A percentile compares a stretch with the other conserved stretches of the same genome.
Conservation (phyloP, 2,797 vertebrate species). For the Cirrhinus molitorella region DNA sequence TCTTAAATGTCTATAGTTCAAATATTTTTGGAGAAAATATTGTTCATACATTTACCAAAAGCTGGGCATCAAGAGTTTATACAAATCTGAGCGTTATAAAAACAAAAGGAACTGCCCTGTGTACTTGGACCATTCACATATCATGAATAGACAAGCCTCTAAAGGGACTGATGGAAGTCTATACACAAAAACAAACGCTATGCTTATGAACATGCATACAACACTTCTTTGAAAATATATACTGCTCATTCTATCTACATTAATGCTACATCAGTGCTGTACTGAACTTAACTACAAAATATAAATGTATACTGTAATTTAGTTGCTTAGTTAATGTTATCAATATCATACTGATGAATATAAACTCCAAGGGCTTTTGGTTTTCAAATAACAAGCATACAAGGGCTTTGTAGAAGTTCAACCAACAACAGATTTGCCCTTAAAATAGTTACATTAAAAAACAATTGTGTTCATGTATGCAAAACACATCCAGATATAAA, state of each 20-base stretch:
- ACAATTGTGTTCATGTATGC: conserved; percentile 41
- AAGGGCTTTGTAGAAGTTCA: conserved; percentile 80
- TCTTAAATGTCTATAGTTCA: conserved; percentile 44
- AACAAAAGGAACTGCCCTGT: conserved; percentile 24
- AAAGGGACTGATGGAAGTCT: conserved; percentile 21
- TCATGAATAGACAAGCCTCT: neutral
- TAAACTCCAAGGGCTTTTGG: conserved; percentile 77
- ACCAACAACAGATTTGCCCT: conserved; percentile 58
- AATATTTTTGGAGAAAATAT: conserved; percentile 45
- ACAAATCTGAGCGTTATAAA: neutral
- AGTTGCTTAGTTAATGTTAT: conserved; percentile 54
- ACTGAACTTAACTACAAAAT: conserved; percentile 54
- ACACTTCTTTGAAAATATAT: conserved; percentile 16
- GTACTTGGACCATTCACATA: conserved; percentile 26
- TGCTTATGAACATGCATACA: conserved; percentile 31
- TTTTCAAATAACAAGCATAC: conserved; percentile 79
- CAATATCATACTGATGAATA: conserved; percentile 29
- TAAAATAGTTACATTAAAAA: conserved; percentile 36
- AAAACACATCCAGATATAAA: conserved; percentile 34
- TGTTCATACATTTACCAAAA: conserved; percentile 38
- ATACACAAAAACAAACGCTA: conserved; percentile 6
- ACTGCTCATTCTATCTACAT: conserved; percentile 39
- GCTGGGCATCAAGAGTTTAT: conserved; percentile 28
- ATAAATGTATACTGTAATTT: conserved; percentile 49
- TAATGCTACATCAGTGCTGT: conserved; percentile 36